Evolutionary conservation across 2,113 vertebrate species (phyloP), one percentile per base, ranked within the genome.

Genomic region (Apodemus speciosus): DNA sequence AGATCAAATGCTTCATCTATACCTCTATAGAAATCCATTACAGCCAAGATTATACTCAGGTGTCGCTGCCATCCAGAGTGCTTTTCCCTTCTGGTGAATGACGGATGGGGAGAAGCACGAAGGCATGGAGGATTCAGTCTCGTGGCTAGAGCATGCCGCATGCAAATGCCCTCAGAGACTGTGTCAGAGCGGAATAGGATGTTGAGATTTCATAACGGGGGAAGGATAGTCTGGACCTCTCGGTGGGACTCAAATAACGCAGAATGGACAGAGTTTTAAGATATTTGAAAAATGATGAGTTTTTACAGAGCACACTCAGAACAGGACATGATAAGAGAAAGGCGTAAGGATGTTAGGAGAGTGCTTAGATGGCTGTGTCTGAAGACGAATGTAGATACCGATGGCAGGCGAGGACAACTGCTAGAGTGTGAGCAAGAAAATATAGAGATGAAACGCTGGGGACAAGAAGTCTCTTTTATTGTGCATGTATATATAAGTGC

Each of bases 241-340:
- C 38, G 1, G 77, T 0, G 43, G 16, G 9, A 91, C 77, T 89
- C 68, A 84, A 53, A 68, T 16, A 66, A 90, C 43, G 10, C 30
- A 90, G 4, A 79, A n/a, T 6, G 30, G 8, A 83, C 1, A 85
- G 1, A 81, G 3, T 89, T 94, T 94, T 69, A 77, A 89, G 60
- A 90, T 83, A 90, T 38, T 49, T 91, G 43, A 90, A 93, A 94
- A 83, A 43, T n/a, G 66, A 35, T 69, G 30, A 64, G 15, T 66
- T 86, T 93, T 94, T 58, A 72, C 81, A 32, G n/a, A 85, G 40
- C 30, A 80, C 21, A 85, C 35, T 85, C 95, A 68, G 87, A 87
- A 16, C 56, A 76, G 14, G 43, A 88, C 9, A 87, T 16, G 64
- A 84, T 89, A 21, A 88, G 21, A 77, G 1, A 62, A 20, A 88